Base-by-base conservation (phyloP, 2,113 vertebrate species). In the Antigone vipio region DNA sequence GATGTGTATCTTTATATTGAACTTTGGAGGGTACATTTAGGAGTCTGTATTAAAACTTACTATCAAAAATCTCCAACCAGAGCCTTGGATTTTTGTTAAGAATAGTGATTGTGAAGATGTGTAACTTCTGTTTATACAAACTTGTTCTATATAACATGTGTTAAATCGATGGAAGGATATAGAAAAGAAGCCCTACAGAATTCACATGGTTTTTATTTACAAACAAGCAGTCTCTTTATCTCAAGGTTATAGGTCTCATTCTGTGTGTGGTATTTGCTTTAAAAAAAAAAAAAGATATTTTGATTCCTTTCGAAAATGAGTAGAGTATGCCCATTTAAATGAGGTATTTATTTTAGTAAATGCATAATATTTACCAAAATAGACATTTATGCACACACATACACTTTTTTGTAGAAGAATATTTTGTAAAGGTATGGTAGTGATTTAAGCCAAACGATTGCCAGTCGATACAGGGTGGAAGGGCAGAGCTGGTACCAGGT, bases 1-100 rank as follows among this genome's bases (percentile, higher is more conserved):
- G 99, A 99, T 99, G 98, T 97, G 94, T 99, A 99, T 99, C 99
- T 98, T 98, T 98, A 98, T 99, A 99, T 98, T 99, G 98, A 99
- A 98, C 98, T 99, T 98, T 55, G 93, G 85, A 85, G 85, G 87
- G 87, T 92, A 71, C 45, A 11, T 94, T 97, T 87, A 85, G 80
- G 76, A 93, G 71, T 40, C 85, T 97, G 87, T 84, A 95, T 98
- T 98, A 97, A 98, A 97, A 97, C 64, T 62, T 97, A 68, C 26
- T 96, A 95, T 97, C 95, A 97, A 88, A 96, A 91, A 98, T 97
- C 93, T 96, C 30, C 76, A 93, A 82, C 66, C 35, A 87, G 72
- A 97, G 85, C 91, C 85, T 92, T 95, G 62, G 32, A n/a, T 95
- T 96, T 98, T 96, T 87, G 22, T 90, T 22, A 81, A 45, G 85